These are phyloP conservation scores for Labrus mixtus DNA, from an alignment of 2,113 vertebrate genomes.

Conservation along the genomic window DNA sequence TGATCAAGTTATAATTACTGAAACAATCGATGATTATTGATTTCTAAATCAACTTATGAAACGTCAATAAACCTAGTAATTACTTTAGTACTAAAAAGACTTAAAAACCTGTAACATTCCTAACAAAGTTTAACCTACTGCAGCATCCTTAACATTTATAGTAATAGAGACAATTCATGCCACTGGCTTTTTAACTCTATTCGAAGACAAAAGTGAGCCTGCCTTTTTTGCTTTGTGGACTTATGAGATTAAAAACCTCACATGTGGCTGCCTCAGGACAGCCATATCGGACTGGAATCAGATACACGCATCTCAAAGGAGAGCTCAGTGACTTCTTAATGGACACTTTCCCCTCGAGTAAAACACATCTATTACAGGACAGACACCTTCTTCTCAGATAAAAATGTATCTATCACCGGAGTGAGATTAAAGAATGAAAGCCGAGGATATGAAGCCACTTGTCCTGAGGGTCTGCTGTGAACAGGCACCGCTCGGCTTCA, in stretches of 20 bases:
- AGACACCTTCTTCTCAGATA: conserved; percentile 54
- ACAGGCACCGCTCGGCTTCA: conserved; percentile 29
- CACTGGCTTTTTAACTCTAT: conserved; percentile 12
- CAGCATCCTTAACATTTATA: too few relatives aligned
- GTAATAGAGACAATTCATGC: not conserved
- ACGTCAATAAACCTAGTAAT: too few relatives aligned
- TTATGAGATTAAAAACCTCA: conserved; percentile 49
- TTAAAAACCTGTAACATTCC: too few relatives aligned
- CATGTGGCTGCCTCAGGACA: conserved; percentile 40
- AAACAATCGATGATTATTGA: too few relatives aligned
- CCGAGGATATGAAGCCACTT: conserved; percentile 41
- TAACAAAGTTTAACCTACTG: too few relatives aligned
- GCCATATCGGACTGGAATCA: conserved; percentile 53
- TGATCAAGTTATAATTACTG: too few relatives aligned
- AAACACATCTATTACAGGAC: conserved; percentile 50
- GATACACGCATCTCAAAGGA: conserved; percentile 55
- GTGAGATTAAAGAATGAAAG: conserved; percentile 41
- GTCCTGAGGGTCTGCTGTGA: conserved; percentile 43
- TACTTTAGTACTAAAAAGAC: too few relatives aligned
- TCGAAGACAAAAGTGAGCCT: conserved; percentile 26
- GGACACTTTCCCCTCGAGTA: conserved; percentile 60
- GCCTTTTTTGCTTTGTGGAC: conserved; percentile 7
- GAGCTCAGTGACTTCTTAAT: conserved; percentile 65
- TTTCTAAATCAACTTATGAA: too few relatives aligned
- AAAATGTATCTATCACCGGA: conserved; percentile 46